These are phyloP conservation scores for Cichlasoma orientale DNA, from an alignment of 2,797 vertebrate species.

Conservation along the genomic window DNA sequence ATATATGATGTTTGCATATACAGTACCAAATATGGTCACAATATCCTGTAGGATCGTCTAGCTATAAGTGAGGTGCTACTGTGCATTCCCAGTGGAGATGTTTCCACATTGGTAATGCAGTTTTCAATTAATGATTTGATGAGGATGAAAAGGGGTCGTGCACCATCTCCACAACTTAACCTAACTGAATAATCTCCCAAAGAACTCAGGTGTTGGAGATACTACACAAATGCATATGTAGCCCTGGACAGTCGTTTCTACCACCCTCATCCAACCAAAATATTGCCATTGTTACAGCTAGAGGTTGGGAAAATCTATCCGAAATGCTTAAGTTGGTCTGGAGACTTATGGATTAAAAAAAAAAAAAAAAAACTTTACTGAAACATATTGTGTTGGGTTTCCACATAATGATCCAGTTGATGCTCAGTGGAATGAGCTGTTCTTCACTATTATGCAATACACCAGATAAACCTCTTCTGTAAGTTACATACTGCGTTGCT, in stretches of 20 bases:
- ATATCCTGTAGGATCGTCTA: no score
- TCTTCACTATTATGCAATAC: not conserved
- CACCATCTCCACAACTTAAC: no score
- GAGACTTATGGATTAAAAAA: not conserved
- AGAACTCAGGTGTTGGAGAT: no score
- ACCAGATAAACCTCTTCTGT: not conserved
- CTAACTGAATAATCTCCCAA: no score
- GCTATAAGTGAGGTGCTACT: no score
- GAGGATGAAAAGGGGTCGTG: no score
- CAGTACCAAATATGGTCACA: no score
- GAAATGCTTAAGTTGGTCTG: not conserved
- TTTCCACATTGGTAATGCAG: no score
- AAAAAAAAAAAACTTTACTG: not conserved
- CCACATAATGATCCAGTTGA: not conserved
- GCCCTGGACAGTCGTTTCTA: not conserved
- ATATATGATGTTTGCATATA: no score
- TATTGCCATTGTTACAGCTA: not conserved
- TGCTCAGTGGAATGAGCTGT: not conserved
- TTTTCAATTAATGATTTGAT: no score
- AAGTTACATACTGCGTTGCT: not conserved
- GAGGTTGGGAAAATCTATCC: not conserved
- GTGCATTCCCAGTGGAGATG: no score
- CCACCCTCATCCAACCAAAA: not conserved
- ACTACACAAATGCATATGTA: not conserved
- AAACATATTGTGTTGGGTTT: not conserved